These are phyloP conservation scores for Rapana venosa DNA, from an alignment of 2,888 invertebrate species.

Conservation along the genomic window DNA sequence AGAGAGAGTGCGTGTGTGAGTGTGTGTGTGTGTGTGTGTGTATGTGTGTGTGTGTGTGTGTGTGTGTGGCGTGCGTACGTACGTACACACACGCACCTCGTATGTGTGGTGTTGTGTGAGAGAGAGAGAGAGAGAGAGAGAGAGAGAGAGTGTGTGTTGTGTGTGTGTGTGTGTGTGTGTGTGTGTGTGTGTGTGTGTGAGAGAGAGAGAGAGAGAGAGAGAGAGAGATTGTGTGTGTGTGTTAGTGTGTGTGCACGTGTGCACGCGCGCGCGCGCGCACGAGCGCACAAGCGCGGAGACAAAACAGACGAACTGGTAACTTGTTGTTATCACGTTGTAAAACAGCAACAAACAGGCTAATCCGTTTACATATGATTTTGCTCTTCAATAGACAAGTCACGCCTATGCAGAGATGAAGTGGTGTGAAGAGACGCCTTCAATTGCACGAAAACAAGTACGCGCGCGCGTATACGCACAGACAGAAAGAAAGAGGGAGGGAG, in stretches of 20 bases:
- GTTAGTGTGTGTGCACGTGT: neutral
- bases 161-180: constrained; percentile 1
- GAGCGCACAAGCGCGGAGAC: neutral
- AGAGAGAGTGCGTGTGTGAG: neutral
- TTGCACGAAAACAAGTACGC: neutral
- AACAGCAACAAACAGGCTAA: no score
- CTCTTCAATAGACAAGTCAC: no score
- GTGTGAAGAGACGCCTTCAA: no score
- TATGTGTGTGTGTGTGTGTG: constrained; percentile 17
- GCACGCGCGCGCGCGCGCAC: neutral
- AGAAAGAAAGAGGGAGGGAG: neutral
- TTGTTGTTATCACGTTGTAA: no score
- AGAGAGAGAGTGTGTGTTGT: neutral
- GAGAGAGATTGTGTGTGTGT: neutral
- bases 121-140: no score
- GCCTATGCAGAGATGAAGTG: no score
- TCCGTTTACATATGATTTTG: no score
- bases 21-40: constrained; percentile 14
- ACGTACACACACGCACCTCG: no score
- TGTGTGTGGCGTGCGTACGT: neutral
- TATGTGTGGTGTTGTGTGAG: neutral
- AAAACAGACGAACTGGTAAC: no score
- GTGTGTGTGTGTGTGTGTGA: neutral
- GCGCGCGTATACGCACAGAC: neutral
- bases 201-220: neutral